Evolutionary conservation across 1,140 invertebrate species (phyloP).

Genomic region (Sipha flava): DNA sequence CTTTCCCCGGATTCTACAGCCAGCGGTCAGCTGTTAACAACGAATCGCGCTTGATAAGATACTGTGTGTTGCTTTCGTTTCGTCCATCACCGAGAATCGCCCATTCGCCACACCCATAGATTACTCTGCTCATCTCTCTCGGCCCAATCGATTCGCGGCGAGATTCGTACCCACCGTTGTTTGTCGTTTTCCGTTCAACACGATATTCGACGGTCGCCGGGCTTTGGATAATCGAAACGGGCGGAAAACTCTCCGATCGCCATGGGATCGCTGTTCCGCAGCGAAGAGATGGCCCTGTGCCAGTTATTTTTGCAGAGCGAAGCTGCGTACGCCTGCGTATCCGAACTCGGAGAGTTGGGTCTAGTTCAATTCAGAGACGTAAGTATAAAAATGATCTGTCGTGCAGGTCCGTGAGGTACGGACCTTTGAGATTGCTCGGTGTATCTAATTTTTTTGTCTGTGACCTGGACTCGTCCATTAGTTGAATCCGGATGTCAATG

Average conservation of each 20-base stretch:
- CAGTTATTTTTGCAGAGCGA: slow-evolving; percentile 86
- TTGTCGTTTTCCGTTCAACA: no score
- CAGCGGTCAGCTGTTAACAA: no score
- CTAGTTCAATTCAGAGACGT: slow-evolving; percentile 87
- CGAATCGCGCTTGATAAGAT: no score
- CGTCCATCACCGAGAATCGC: no score
- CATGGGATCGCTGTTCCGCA: slow-evolving; percentile 74
- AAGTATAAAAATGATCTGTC: slow-evolving; percentile 41
- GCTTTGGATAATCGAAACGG: no score
- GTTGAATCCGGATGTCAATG: slow-evolving; percentile 90
- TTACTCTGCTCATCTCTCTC: no score
- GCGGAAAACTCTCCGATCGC: slow-evolving; percentile 35
- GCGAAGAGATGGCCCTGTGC: slow-evolving; percentile 85
- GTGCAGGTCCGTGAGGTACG: no score
- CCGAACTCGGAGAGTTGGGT: slow-evolving; percentile 85
- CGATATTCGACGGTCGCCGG: neutral
- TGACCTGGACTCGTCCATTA: slow-evolving; percentile 45
- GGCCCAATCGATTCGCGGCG: no score
- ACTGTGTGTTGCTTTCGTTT: no score
- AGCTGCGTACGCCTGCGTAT: slow-evolving; percentile 87
- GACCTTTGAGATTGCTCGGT: no score
- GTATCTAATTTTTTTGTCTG: neutral
- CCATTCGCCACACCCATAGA: neutral
- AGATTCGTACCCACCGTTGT: no score
- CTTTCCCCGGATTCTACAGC: no score